phyloP scores from a whole-genome alignment of 2,888 invertebrate species.

The Tortrix viridana region DNA sequence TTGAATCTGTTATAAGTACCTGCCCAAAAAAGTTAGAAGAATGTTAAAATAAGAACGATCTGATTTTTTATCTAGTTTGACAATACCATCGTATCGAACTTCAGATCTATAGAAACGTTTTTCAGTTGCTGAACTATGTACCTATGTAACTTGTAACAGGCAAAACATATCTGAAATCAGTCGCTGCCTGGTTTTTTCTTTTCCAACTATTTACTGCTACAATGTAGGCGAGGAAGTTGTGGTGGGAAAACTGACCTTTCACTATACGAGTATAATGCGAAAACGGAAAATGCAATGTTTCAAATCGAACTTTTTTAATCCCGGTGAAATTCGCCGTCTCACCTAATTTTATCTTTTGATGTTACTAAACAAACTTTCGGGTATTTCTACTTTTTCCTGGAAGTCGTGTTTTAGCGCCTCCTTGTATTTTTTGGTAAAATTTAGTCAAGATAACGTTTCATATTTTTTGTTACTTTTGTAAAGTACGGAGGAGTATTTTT shows the following conservation, averaged over 20 bases:
- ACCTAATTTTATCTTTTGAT: conserved; percentile 22
- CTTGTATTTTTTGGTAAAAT: background rate
- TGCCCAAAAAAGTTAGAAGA: too few species aligned
- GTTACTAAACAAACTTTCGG: conserved; percentile 28
- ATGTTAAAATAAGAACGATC: too few species aligned
- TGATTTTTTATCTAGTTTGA: too few species aligned
- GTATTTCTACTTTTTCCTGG: conserved; percentile 8
- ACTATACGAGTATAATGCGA: conserved; percentile 5
- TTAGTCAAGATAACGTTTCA: background rate
- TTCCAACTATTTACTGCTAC: too few species aligned
- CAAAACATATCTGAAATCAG: too few species aligned
- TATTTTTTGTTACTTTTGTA: background rate
- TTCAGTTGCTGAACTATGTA: too few species aligned
- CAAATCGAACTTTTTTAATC: conserved; percentile 28
- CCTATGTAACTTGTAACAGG: too few species aligned
- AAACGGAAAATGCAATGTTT: conserved; percentile 18
- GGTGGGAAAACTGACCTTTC: conserved; percentile 21
- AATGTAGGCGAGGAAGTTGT: conserved; percentile 14
- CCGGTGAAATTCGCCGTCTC: conserved; percentile 12
- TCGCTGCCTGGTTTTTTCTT: too few species aligned
- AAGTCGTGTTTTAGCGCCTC: background rate
- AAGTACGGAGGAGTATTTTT: background rate
- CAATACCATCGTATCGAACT: too few species aligned
- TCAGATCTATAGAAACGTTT: too few species aligned
- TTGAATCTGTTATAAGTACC: conserved; percentile 44